Percentiles rank a stretch among this genome's conserved stretches.
These are phyloP conservation scores for Bombus terrestris DNA, from an alignment of 1,140 invertebrate species.

Conservation along the genomic window DNA sequence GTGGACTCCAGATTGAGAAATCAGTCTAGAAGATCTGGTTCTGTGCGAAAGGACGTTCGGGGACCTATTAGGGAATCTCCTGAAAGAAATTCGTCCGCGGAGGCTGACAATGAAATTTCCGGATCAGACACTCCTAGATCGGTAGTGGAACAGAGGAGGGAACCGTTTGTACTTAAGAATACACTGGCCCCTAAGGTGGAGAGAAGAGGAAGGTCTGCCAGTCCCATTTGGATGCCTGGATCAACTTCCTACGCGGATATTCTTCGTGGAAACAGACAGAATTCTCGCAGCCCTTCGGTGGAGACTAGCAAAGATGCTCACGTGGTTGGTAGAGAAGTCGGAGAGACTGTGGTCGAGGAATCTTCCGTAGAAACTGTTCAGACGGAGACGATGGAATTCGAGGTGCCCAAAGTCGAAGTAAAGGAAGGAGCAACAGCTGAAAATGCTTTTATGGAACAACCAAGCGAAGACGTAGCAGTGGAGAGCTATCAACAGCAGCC, in stretches of 20 bases:
- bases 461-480: background rate
- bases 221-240: constrained; percentile 88
- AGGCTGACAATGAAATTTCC: background rate
- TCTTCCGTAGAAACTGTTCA: background rate
- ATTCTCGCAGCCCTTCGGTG: constrained; percentile 55
- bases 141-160: background rate
- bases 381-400: background rate
- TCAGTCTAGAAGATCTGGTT: constrained; percentile 5
- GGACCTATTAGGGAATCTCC: background rate
- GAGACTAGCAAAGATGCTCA: background rate
- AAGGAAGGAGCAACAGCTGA: background rate
- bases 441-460: background rate
- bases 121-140: background rate
- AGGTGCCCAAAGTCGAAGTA: background rate
- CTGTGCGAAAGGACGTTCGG: background rate
- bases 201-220: constrained; percentile 84
- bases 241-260: constrained; percentile 91
- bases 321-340: background rate
- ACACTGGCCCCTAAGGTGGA: constrained; percentile 70
- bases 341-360: background rate
- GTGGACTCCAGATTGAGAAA: background rate
- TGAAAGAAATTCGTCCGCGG: background rate
- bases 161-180: background rate
- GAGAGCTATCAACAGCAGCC: constrained; percentile 21
- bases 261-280: constrained; percentile 83